Conservation (phyloP, 2,888 invertebrate species). For the Nipponacmea schrenckii region DNA sequence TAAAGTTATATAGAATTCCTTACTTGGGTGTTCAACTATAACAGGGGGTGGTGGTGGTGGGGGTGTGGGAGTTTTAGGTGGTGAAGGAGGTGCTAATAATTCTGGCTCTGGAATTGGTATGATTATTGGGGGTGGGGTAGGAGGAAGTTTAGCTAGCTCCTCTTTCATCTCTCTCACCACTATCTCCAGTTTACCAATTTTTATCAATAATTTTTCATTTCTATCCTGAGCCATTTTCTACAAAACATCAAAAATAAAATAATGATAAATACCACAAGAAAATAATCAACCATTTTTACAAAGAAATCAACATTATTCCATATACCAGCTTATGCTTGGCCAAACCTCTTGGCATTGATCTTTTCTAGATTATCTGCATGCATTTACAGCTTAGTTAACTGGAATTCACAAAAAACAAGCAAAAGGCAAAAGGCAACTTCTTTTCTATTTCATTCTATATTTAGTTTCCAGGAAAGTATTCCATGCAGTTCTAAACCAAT, state of each 20-base stretch:
- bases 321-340: too few relatives aligned
- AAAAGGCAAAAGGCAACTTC: too few relatives aligned
- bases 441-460: too few relatives aligned
- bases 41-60: neutral
- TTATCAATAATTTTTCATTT: conserved; percentile 22
- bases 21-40: too few relatives aligned
- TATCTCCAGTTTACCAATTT: conserved; percentile 28
- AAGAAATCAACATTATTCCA: too few relatives aligned
- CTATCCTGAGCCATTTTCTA: conserved; percentile 28
- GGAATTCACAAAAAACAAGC: too few relatives aligned
- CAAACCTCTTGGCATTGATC: too few relatives aligned
- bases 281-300: neutral
- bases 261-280: neutral
- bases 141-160: conserved; percentile 18
- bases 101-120: conserved; percentile 19
- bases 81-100: conserved; percentile 25
- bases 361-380: too few relatives aligned
- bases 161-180: conserved; percentile 30
- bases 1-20: too few relatives aligned
- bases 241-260: neutral
- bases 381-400: too few relatives aligned
- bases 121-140: conserved; percentile 34
- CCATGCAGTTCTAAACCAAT: too few relatives aligned
- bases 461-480: too few relatives aligned
- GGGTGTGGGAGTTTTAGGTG: conserved; percentile 19